Percentiles rank a stretch among this genome's conserved stretches.
These are phyloP conservation scores for Caenorhabditis macrosperma DNA, from an alignment of 2,888 invertebrate genomes.

Conservation along the genomic window DNA sequence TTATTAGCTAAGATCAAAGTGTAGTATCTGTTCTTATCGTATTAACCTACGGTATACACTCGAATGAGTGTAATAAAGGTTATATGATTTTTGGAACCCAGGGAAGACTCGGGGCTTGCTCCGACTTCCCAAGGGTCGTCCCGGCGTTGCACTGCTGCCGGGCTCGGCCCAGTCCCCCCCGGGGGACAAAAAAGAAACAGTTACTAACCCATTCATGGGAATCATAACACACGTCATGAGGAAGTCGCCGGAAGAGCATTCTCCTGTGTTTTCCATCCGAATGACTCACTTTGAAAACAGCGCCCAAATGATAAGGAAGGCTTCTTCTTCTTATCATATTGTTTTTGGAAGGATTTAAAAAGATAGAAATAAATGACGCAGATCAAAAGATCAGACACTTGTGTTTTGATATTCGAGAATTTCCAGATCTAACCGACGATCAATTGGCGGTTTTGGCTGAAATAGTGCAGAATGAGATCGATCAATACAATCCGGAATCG, in stretches of 20 bases:
- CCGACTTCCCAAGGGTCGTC: constrained; percentile 58
- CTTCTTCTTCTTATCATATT: too few relatives aligned
- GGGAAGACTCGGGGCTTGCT: constrained; percentile 57
- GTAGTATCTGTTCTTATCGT: constrained; percentile 65
- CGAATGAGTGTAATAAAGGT: constrained; percentile 61
- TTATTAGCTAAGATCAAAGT: constrained; percentile 65
- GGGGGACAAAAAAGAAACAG: constrained; percentile 20
- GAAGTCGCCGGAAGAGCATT: too few relatives aligned
- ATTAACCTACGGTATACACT: constrained; percentile 64
- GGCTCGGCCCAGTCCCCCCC: constrained; percentile 53
- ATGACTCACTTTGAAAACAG: too few relatives aligned
- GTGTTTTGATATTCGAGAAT: too few relatives aligned
- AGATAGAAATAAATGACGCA: too few relatives aligned
- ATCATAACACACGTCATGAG: too few relatives aligned
- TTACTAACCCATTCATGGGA: too few relatives aligned
- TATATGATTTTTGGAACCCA: constrained; percentile 58
- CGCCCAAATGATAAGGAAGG: too few relatives aligned
- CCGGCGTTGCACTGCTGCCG: constrained; percentile 58
- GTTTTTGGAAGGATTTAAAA: too few relatives aligned
- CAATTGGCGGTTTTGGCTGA: constrained; percentile 64
- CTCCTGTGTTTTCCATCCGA: too few relatives aligned
- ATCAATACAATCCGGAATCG: constrained; percentile 55
- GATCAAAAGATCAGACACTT: too few relatives aligned
- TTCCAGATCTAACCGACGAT: constrained; percentile 63
- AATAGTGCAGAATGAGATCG: constrained; percentile 65